A percentile compares a stretch with the other conserved stretches of the same genome.
These are phyloP conservation scores for Drosophila burlai DNA, from an alignment of 1,140 invertebrate genomes.

Conservation along the genomic window DNA sequence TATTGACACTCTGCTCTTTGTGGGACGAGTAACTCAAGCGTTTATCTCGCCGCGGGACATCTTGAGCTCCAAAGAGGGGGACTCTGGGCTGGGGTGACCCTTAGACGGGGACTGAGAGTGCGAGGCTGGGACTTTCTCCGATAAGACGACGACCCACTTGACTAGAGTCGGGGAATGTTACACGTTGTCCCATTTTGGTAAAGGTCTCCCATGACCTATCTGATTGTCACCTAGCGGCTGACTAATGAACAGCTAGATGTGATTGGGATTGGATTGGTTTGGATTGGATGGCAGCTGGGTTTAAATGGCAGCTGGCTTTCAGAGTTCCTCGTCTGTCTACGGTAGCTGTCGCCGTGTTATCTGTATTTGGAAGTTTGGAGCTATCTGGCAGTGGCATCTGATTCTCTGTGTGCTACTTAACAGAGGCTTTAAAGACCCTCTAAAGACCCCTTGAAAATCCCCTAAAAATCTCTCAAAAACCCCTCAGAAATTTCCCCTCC, in stretches of 20 bases:
- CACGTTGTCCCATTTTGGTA: slow-evolving; percentile 59
- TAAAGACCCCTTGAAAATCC: not conserved
- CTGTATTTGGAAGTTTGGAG: slow-evolving; percentile 51
- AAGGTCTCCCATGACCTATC: slow-evolving; percentile 55
- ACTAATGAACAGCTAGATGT: slow-evolving; percentile 71
- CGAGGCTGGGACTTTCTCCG: slow-evolving; percentile 39
- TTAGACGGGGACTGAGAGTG: not conserved
- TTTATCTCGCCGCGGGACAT: slow-evolving; percentile 66
- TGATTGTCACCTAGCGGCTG: slow-evolving; percentile 81
- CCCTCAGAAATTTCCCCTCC: not conserved
- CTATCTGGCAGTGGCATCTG: slow-evolving; percentile 71
- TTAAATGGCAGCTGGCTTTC: slow-evolving; percentile 18
- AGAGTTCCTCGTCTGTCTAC: slow-evolving; percentile 36
- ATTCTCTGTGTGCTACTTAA: slow-evolving; percentile 75
- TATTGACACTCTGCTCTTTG: slow-evolving; percentile 79
- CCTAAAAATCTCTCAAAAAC: not conserved
- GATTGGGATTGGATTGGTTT: slow-evolving; percentile 27
- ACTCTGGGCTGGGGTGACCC: not conserved
- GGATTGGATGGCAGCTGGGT: slow-evolving; percentile 1
- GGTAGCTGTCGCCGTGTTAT: slow-evolving; percentile 67
- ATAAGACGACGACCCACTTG: slow-evolving; percentile 49
- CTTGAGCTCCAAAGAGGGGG: slow-evolving; percentile 18
- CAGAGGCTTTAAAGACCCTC: slow-evolving; percentile 43
- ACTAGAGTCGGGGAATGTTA: slow-evolving; percentile 64
- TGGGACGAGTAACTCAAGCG: slow-evolving; percentile 63